Percentiles rank a stretch among this genome's conserved stretches.
These are phyloP conservation scores for Myotis lucifugus DNA, from an alignment of 2,113 vertebrate species.

Conservation along the genomic window DNA sequence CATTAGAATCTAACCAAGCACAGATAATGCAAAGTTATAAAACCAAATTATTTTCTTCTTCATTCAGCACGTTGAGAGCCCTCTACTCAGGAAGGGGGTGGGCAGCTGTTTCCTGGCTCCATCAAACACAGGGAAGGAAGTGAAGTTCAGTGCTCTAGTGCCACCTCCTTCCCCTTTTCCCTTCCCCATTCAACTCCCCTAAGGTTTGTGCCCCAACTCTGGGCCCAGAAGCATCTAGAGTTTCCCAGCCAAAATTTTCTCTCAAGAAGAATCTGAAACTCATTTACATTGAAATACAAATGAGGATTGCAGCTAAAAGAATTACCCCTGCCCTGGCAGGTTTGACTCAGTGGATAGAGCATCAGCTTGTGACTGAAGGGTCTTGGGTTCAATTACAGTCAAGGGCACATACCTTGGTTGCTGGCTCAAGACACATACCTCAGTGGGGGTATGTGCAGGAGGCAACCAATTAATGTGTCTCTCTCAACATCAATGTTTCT, in stretches of 20 bases:
- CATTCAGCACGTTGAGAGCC: not conserved
- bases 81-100: not conserved
- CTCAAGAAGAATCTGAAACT: slow-evolving; percentile 77
- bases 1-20: not conserved
- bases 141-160: not conserved
- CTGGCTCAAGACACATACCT: no score
- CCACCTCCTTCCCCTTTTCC: slow-evolving; percentile 51
- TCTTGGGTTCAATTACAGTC: no score
- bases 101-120: not conserved
- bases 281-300: slow-evolving; percentile 69
- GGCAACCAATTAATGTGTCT: no score
- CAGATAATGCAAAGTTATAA: not conserved
- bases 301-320: not conserved
- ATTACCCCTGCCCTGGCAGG: no score
- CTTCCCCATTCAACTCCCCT: slow-evolving; percentile 52
- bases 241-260: slow-evolving; percentile 53
- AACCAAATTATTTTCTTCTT: not conserved
- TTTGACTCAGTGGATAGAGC: no score
- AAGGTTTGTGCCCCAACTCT: not conserved
- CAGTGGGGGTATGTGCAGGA: no score
- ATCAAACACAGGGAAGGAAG: not conserved
- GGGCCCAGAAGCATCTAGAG: not conserved
- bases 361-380: no score
- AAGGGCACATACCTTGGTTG: no score
- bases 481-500: no score